Conservation (phyloP, 2,113 vertebrate species). For the Polypterus bichir region DNA sequence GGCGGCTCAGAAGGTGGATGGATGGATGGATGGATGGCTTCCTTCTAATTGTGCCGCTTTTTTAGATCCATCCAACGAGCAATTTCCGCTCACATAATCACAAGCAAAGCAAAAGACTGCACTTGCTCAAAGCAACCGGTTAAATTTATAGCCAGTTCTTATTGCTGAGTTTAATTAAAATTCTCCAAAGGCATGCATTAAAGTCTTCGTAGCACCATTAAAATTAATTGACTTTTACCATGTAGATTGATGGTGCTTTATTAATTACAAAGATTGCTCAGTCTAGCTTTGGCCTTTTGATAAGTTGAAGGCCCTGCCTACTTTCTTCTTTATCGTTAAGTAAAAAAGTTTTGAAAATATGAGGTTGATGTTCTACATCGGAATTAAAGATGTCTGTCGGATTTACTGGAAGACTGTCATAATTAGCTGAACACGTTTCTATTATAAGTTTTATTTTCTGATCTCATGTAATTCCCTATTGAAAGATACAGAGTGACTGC, state of each 20-base stretch:
- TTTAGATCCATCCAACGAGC: neutral
- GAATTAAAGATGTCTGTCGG: too few species aligned
- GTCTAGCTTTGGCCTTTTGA: conserved; percentile 11
- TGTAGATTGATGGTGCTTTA: conserved; percentile 36
- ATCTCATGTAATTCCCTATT: too few species aligned
- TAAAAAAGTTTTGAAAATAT: too few species aligned
- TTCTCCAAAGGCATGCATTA: conserved; percentile 29
- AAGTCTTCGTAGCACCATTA: conserved; percentile 38
- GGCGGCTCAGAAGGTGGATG: too few species aligned
- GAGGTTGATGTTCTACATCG: too few species aligned
- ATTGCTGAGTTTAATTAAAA: conserved; percentile 55
- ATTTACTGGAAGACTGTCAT: too few species aligned
- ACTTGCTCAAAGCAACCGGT: conserved; percentile 3
- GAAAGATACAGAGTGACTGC: too few species aligned
- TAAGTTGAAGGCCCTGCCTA: conserved; percentile 31
- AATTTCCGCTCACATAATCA: neutral
- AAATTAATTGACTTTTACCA: conserved; percentile 47
- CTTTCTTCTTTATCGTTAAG: neutral
- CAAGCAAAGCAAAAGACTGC: too few species aligned
- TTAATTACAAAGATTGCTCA: conserved; percentile 34
- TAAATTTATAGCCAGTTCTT: conserved; percentile 40
- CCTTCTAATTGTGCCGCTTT: too few species aligned
- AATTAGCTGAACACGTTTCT: too few species aligned
- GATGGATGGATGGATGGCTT: too few species aligned
- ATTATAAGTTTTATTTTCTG: too few species aligned